Conservation (phyloP, 2,797 vertebrate genomes). For the Aeoliscus strigatus region DNA sequence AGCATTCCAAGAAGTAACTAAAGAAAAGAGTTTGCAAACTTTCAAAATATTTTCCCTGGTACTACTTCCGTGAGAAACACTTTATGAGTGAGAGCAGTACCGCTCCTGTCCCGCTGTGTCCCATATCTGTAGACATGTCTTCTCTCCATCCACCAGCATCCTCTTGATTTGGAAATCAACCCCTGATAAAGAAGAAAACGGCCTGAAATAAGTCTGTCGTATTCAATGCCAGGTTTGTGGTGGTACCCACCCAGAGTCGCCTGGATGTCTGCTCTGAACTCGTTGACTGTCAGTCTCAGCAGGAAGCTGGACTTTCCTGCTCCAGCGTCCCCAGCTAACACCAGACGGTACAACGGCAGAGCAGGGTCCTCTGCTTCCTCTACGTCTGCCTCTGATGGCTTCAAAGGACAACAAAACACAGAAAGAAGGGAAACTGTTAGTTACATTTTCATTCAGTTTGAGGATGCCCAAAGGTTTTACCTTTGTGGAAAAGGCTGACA, state of each 20-base stretch:
- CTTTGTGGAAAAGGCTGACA: constrained; percentile 71
- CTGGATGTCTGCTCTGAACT: constrained; percentile 72
- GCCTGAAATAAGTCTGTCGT: too few relatives aligned
- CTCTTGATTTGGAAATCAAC: constrained; percentile 81
- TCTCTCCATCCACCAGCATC: constrained; percentile 77
- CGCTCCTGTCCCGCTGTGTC: constrained; percentile 80
- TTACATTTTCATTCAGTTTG: too few relatives aligned
- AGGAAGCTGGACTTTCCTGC: constrained; percentile 78
- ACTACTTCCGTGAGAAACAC: too few relatives aligned
- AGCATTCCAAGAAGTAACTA: too few relatives aligned
- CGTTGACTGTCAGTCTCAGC: constrained; percentile 65
- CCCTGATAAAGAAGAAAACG: too few relatives aligned
- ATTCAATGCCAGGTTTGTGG: too few relatives aligned
- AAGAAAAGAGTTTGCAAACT: too few relatives aligned
- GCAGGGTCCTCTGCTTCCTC: constrained; percentile 15
- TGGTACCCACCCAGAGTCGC: constrained; percentile 70
- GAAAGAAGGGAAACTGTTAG: too few relatives aligned
- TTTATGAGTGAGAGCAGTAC: constrained; percentile 31
- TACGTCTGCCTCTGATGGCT: constrained; percentile 48
- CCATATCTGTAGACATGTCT: constrained; percentile 76
- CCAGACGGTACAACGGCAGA: constrained; percentile 69
- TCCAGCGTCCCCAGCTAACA: constrained; percentile 71
- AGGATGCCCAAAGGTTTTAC: constrained; percentile 47
- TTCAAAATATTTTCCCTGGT: too few relatives aligned
- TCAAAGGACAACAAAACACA: constrained; percentile 6